phyloP scores from a whole-genome alignment of 1,140 invertebrate species.

The Zaprionus africanus region DNA sequence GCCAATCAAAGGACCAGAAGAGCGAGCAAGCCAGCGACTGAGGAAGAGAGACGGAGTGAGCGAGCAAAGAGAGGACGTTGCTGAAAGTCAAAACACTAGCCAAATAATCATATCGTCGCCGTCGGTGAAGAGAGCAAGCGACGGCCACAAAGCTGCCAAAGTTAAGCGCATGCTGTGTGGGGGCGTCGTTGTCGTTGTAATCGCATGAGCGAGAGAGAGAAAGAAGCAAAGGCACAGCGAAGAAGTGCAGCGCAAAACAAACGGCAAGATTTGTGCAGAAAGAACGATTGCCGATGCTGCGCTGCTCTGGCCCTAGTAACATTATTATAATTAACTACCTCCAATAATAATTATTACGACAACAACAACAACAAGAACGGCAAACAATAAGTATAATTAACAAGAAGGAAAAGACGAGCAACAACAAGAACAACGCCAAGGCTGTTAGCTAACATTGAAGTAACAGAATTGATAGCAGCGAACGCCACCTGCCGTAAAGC shows the following conservation, averaged over 20 bases:
- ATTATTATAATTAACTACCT: conserved; percentile 45
- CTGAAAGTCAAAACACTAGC: conserved; percentile 46
- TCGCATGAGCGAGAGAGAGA: conserved; percentile 12
- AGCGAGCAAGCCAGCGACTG: conserved; percentile 8
- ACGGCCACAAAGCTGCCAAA: conserved; percentile 23
- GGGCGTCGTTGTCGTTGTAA: conserved; percentile 41
- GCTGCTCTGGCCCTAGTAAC: conserved; percentile 14
- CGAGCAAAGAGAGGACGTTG: conserved; percentile 52
- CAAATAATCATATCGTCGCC: conserved; percentile 10
- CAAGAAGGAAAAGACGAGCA: conserved; percentile 6
- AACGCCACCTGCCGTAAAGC: conserved; percentile 51
- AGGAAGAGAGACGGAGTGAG: not conserved
- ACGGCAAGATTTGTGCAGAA: conserved; percentile 17
- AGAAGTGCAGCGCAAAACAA: conserved; percentile 49
- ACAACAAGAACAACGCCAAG: conserved; percentile 17
- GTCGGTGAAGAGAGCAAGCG: conserved; percentile 35
- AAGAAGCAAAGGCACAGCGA: conserved; percentile 32
- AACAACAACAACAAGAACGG: conserved; percentile 8
- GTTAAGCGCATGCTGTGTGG: conserved; percentile 65
- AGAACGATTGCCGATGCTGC: conserved; percentile 11
- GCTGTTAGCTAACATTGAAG: conserved; percentile 11
- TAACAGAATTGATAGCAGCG: conserved; percentile 12
- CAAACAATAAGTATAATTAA: conserved; percentile 9
- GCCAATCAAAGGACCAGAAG: conserved; percentile 31
- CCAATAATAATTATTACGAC: conserved; percentile 19